phyloP scores from a whole-genome alignment of 2,888 invertebrate species.

The Ypsolopha sequella region DNA sequence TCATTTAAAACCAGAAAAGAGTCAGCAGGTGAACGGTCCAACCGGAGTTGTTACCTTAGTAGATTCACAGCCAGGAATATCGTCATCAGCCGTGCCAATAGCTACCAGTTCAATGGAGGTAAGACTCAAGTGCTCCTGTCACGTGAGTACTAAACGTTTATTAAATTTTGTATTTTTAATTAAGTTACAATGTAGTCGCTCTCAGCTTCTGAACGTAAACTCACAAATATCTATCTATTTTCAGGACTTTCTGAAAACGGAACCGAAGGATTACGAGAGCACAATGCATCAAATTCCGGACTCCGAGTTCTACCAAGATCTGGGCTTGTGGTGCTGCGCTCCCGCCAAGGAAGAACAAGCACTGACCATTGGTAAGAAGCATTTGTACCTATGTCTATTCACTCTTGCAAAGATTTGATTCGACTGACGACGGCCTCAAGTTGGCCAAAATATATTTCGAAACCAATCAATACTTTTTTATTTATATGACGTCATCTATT shows the following conservation, averaged over 20 bases:
- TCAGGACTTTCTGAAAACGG: constrained; percentile 61
- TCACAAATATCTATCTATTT: constrained; percentile 37
- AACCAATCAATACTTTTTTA: constrained; percentile 4
- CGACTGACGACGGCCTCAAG: too few relatives aligned
- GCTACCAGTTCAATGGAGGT: constrained; percentile 49
- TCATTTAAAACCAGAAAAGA: constrained; percentile 62
- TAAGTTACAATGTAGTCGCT: constrained; percentile 4
- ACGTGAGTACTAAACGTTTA: constrained; percentile 42
- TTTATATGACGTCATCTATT: neutral
- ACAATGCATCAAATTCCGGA: constrained; percentile 62
- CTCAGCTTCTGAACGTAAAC: constrained; percentile 15
- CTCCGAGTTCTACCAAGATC: constrained; percentile 80
- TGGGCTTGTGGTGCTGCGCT: constrained; percentile 72
- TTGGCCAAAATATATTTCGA: too few relatives aligned
- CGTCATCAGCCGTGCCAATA: constrained; percentile 37
- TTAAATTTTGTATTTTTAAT: neutral
- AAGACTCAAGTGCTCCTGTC: constrained; percentile 28
- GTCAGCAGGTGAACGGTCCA: constrained; percentile 43
- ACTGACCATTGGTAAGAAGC: constrained; percentile 54
- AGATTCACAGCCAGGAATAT: constrained; percentile 28
- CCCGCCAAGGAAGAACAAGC: constrained; percentile 60
- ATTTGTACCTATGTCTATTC: too few relatives aligned
- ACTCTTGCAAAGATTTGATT: too few relatives aligned
- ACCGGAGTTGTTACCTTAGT: constrained; percentile 49
- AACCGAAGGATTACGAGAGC: constrained; percentile 46